A percentile compares a stretch with the other conserved stretches of the same genome.
Conservation (phyloP, 2,888 invertebrate genomes). For the Agrochola macilenta region DNA sequence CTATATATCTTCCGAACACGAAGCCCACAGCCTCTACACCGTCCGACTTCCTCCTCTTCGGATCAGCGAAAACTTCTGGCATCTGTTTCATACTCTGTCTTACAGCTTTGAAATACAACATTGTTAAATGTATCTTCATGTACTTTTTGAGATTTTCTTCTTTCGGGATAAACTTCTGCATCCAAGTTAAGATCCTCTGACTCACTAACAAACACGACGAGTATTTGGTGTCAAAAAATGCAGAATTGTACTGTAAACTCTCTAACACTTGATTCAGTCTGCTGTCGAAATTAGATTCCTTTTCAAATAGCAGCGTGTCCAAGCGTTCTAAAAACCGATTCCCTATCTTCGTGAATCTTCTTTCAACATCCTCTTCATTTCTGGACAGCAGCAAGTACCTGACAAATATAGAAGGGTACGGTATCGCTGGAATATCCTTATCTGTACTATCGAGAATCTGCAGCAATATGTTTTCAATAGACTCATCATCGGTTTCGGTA, state of each 20-base stretch:
- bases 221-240: constrained; percentile 72
- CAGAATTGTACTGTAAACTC: constrained; percentile 72
- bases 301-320: constrained; percentile 41
- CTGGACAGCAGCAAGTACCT: constrained; percentile 75
- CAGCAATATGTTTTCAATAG: constrained; percentile 65
- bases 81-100: constrained; percentile 70
- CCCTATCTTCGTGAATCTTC: constrained; percentile 69
- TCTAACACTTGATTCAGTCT: constrained; percentile 60
- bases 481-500: constrained; percentile 60
- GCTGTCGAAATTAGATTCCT: not conserved
- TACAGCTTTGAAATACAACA: constrained; percentile 78
- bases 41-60: constrained; percentile 63
- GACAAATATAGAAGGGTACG: constrained; percentile 72
- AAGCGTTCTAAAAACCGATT: constrained; percentile 71
- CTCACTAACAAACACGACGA: constrained; percentile 74
- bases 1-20: constrained; percentile 74
- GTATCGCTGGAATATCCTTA: constrained; percentile 42
- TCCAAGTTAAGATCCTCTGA: constrained; percentile 70
- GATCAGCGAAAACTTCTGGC: constrained; percentile 71
- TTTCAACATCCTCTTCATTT: constrained; percentile 67
- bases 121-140: constrained; percentile 74
- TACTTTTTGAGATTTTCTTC: constrained; percentile 74
- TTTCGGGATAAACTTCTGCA: constrained; percentile 73
- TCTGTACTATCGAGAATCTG: constrained; percentile 56
- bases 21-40: constrained; percentile 73